These are phyloP conservation scores for Hydroisotoma schaefferi DNA, from an alignment of 2,888 invertebrate species.

Conservation along the genomic window DNA sequence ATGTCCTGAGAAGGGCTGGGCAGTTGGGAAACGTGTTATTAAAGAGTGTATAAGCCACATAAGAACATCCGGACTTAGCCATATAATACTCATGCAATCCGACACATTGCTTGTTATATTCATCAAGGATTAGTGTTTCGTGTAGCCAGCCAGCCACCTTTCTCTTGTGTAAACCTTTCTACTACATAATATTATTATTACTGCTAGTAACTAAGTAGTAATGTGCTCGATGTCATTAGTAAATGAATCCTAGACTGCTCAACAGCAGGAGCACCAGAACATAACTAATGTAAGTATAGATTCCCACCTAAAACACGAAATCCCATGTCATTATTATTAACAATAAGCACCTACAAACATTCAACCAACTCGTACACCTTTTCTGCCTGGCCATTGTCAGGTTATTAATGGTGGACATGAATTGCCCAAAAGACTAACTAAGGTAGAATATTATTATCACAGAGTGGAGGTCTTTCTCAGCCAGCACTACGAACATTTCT, in stretches of 20 bases:
- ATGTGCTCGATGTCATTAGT: too few species aligned
- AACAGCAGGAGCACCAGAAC: too few species aligned
- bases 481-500: too few species aligned
- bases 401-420: conserved; percentile 6
- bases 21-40: conserved; percentile 44
- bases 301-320: conserved; percentile 8
- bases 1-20: conserved; percentile 46
- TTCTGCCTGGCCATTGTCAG: conserved; percentile 13
- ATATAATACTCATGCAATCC: conserved; percentile 28
- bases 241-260: too few species aligned
- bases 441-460: too few species aligned
- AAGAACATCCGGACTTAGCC: conserved; percentile 28
- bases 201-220: not conserved
- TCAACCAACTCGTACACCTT: conserved; percentile 9
- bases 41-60: conserved; percentile 30
- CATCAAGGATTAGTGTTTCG: conserved; percentile 13
- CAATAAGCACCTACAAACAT: conserved; percentile 17
- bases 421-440: too few species aligned
- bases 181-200: conserved; percentile 8
- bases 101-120: conserved; percentile 32
- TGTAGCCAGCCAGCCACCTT: conserved; percentile 10
- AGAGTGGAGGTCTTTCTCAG: too few species aligned
- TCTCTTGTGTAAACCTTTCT: not conserved
- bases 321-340: conserved; percentile 26
- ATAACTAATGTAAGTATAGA: not conserved